phyloP scores from a whole-genome alignment of 2,888 invertebrate species.

The Helicoverpa assulta region DNA sequence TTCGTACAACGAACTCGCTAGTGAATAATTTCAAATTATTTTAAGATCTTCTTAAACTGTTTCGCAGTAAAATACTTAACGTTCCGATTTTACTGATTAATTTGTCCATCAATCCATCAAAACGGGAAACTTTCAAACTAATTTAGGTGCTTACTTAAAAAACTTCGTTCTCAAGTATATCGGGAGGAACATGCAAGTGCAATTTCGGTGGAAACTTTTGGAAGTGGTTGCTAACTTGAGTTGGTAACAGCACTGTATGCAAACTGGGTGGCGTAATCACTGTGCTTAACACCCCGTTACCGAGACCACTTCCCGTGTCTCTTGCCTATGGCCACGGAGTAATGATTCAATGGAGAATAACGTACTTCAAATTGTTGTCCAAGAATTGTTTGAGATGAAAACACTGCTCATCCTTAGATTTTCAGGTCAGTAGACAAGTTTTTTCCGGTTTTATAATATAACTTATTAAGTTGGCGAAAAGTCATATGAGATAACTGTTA shows the following conservation, averaged over 20 bases:
- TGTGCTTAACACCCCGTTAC: slow-evolving; percentile 69
- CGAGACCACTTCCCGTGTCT: slow-evolving; percentile 63
- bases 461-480: no score
- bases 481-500: no score
- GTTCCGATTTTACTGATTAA: slow-evolving; percentile 10
- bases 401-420: no score
- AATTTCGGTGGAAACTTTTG: slow-evolving; percentile 53
- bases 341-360: slow-evolving; percentile 7
- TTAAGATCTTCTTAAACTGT: no score
- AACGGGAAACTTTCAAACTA: slow-evolving; percentile 20
- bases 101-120: neutral
- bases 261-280: slow-evolving; percentile 67
- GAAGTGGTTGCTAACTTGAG: slow-evolving; percentile 44
- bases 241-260: slow-evolving; percentile 61
- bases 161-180: slow-evolving; percentile 32
- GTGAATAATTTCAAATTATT: no score
- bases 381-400: neutral
- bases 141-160: slow-evolving; percentile 28
- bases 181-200: slow-evolving; percentile 41
- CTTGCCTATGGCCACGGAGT: slow-evolving; percentile 34
- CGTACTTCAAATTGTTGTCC: no score
- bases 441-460: no score
- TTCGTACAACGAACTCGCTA: no score
- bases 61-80: no score
- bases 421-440: no score